Conservation (phyloP, 2,797 vertebrate genomes). For the Urosaurus nigricauda region DNA sequence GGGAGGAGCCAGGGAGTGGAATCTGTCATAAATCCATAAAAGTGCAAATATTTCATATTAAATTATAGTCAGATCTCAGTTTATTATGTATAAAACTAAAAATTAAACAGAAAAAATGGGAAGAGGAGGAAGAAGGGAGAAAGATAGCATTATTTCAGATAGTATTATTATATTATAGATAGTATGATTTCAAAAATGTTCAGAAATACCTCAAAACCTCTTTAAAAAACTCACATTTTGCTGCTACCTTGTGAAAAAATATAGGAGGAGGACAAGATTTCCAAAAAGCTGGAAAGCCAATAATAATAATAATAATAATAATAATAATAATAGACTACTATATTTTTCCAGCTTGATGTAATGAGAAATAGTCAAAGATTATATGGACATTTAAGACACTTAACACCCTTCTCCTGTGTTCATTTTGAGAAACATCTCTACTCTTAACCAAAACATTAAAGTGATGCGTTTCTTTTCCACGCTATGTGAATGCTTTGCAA, state of each 20-base stretch:
- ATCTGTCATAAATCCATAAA: not conserved
- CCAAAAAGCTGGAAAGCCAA: not conserved
- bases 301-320: no score
- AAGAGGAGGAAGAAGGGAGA: fast-evolving
- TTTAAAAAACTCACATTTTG: not conserved
- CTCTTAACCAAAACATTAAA: not conserved
- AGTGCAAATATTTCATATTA: conserved; percentile 10
- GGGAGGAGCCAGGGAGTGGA: not conserved
- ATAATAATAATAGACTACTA: no score
- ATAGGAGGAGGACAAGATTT: not conserved
- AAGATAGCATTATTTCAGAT: no score
- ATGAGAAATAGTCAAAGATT: not conserved
- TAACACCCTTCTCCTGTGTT: not conserved
- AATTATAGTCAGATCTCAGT: not conserved
- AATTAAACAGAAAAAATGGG: not conserved
- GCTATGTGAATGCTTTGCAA: not conserved
- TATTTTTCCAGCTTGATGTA: not conserved
- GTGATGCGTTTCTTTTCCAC: not conserved
- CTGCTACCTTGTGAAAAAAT: not conserved
- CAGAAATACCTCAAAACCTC: not conserved
- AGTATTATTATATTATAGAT: not conserved
- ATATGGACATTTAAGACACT: not conserved
- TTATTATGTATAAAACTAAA: not conserved
- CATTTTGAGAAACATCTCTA: not conserved
- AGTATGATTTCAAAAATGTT: not conserved